Percentiles rank a stretch among this genome's conserved stretches.
These are phyloP conservation scores for Phortica magna DNA, from an alignment of 2,888 invertebrate species.

Conservation along the genomic window DNA sequence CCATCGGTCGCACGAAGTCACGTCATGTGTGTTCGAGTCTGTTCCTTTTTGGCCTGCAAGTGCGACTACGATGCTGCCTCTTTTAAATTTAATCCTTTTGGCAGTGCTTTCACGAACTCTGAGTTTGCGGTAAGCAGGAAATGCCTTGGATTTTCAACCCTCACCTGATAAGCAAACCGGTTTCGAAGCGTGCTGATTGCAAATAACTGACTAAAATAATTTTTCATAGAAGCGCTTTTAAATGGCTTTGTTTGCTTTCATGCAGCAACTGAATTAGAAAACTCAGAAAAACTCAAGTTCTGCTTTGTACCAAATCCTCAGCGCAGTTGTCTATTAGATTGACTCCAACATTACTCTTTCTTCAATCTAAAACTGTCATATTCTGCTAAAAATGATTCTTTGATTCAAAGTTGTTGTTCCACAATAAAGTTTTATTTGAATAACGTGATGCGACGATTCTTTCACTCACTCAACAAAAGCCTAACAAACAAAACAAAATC, in stretches of 20 bases:
- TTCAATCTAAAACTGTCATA: too few relatives aligned
- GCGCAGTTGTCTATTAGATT: too few relatives aligned
- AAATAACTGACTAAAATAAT: too few relatives aligned
- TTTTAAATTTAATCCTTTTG: background rate
- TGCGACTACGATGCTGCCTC: background rate
- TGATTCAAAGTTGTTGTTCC: too few relatives aligned
- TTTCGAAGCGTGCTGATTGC: background rate
- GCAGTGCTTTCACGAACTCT: background rate
- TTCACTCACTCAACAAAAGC: slow-evolving; percentile 27
- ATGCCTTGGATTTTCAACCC: slow-evolving; percentile 38
- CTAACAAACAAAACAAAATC: slow-evolving; percentile 42
- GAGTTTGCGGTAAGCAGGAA: too few relatives aligned
- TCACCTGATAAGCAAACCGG: slow-evolving; percentile 15
- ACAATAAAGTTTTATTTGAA: too few relatives aligned
- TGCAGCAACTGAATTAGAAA: background rate
- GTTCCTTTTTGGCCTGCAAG: slow-evolving; percentile 15
- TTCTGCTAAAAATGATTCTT: too few relatives aligned
- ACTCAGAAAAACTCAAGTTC: too few relatives aligned
- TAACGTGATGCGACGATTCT: too few relatives aligned
- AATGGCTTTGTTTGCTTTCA: background rate
- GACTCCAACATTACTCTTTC: too few relatives aligned
- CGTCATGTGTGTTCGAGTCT: background rate
- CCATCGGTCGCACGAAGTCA: slow-evolving; percentile 8
- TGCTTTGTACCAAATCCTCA: too few relatives aligned
- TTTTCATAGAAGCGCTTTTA: background rate